A percentile compares a stretch with the other conserved stretches of the same genome.
Conservation (phyloP, 2,113 vertebrate species). For the Eubucco bourcierii region DNA sequence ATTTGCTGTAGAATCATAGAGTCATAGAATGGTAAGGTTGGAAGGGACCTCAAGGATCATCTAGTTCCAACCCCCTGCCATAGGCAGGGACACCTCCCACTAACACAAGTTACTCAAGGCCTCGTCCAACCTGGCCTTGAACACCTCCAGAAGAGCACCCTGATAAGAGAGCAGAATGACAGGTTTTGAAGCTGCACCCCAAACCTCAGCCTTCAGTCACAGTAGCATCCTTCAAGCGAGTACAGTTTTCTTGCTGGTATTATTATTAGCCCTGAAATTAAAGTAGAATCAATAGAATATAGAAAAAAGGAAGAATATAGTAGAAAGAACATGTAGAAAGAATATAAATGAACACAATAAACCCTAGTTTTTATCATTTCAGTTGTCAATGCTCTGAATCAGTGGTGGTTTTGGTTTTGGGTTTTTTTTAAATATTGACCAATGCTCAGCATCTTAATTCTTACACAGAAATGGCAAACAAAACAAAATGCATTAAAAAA, state of each 20-base stretch:
- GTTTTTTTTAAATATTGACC: background rate
- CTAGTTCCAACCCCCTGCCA: no score
- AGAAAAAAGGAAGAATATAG: no score
- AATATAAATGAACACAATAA: background rate
- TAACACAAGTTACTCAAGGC: no score
- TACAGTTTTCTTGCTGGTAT: background rate
- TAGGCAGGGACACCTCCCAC: no score
- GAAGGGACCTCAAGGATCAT: no score
- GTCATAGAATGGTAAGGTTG: no score
- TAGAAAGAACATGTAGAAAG: background rate
- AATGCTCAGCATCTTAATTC: background rate
- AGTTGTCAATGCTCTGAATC: background rate
- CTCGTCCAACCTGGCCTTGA: no score
- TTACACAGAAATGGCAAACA: background rate
- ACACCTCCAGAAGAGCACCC: background rate
- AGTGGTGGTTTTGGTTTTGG: no score
- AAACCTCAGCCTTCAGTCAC: background rate
- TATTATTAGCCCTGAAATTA: background rate
- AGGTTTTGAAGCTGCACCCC: background rate
- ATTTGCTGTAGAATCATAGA: no score
- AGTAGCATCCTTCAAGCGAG: background rate
- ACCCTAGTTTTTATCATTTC: background rate
- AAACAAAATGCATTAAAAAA: background rate
- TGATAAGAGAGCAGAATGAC: background rate
- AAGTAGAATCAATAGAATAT: background rate